These are phyloP conservation scores for Lontra canadensis DNA, from an alignment of 2,113 vertebrate species.

Conservation along the genomic window DNA sequence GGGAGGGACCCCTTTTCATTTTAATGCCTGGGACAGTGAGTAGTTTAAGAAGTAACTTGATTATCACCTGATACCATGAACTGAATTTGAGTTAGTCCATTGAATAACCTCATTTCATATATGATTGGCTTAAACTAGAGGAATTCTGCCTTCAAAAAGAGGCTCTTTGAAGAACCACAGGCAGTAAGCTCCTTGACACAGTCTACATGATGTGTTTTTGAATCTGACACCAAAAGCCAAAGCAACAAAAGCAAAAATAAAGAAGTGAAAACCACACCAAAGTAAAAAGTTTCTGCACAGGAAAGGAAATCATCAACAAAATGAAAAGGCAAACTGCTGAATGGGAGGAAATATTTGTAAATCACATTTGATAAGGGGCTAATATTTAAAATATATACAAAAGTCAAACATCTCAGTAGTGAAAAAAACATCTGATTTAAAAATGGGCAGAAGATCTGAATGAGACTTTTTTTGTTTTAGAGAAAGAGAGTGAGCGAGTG, in stretches of 20 bases:
- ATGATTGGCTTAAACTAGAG: neutral
- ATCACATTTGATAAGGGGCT: neutral
- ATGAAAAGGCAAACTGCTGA: neutral
- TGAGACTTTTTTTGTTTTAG: neutral
- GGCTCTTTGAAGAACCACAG: neutral
- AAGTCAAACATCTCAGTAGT: neutral
- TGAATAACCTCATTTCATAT: neutral
- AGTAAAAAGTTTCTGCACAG: neutral
- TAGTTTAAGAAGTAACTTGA: neutral
- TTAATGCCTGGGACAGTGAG: neutral
- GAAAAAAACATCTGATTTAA: neutral
- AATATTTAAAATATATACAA: neutral
- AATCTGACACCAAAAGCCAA: neutral
- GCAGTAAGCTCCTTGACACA: neutral
- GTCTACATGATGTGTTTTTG: neutral
- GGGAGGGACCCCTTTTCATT: neutral
- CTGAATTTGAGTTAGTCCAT: neutral
- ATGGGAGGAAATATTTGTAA: neutral
- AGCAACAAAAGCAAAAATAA: neutral
- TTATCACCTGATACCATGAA: neutral
- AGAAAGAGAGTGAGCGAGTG: neutral
- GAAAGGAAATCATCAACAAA: neutral
- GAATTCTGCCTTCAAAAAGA: neutral
- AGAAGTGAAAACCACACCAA: neutral
- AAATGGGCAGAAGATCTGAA: neutral